Evolutionary conservation across 2,888 invertebrate species (phyloP).

Genomic region (Xanthia icteritia): DNA sequence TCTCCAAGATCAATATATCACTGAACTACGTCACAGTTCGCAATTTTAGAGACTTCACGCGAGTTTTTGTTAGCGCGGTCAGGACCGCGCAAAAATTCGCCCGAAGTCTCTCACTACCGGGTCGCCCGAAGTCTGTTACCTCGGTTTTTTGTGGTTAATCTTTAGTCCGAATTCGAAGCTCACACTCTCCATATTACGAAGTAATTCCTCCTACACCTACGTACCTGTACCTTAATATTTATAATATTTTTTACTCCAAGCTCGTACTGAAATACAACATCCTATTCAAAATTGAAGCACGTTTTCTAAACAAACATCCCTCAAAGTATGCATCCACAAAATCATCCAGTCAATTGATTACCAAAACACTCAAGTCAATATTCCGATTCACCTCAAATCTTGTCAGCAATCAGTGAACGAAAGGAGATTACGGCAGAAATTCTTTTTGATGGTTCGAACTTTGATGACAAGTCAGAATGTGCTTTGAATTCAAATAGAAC

Average conservation of each 20-base stretch:
- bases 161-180: no score
- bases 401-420: conserved; percentile 67
- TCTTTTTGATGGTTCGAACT: conserved; percentile 64
- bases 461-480: conserved; percentile 61
- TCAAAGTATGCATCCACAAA: conserved; percentile 27
- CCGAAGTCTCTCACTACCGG: no score
- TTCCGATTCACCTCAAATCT: conserved; percentile 50
- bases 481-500: conserved; percentile 62
- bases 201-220: no score
- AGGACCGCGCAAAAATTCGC: no score
- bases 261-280: not conserved
- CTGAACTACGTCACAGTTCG: no score
- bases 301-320: not conserved
- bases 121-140: no score
- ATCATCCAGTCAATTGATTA: conserved; percentile 35
- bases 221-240: no score
- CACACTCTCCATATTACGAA: no score
- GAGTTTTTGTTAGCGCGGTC: no score
- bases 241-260: not conserved
- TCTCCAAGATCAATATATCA: no score
- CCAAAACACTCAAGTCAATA: conserved; percentile 46
- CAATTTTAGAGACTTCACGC: no score
- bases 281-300: conserved; percentile 8
- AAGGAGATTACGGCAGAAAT: conserved; percentile 63
- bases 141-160: no score